These are phyloP conservation scores for Arbacia lixula DNA, from an alignment of 53 echinoderm and acorn worm genomes.

Conservation along the genomic window DNA sequence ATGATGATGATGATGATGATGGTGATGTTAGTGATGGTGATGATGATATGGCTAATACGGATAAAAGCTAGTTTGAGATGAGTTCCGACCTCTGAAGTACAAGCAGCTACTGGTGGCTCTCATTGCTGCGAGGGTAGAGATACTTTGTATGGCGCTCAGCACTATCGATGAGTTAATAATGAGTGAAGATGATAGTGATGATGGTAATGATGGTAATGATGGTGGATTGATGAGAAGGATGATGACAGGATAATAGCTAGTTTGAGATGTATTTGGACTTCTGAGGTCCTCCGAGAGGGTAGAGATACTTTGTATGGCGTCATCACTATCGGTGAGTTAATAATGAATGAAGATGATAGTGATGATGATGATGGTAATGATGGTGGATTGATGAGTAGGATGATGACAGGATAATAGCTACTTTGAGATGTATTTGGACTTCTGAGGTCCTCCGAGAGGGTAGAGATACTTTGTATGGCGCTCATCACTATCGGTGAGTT, in stretches of 20 bases:
- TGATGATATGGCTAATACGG: background rate
- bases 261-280: too few species aligned
- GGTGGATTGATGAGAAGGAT: background rate
- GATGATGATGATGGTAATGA: background rate
- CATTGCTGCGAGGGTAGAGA: conserved; percentile 90
- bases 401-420: too few species aligned
- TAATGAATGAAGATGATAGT: background rate
- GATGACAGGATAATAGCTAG: background rate
- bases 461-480: background rate
- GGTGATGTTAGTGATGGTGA: background rate
- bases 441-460: too few species aligned
- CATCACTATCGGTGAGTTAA: background rate
- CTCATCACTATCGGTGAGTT: background rate
- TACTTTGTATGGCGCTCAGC: conserved; percentile 92
- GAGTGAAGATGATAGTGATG: background rate
- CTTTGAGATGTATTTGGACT: too few species aligned
- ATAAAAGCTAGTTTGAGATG: background rate
- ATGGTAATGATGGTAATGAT: background rate
- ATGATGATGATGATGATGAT: background rate
- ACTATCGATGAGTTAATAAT: conserved; percentile 72
- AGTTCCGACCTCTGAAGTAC: conserved; percentile 85
- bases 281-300: too few species aligned
- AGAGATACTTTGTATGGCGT: background rate
- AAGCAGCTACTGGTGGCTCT: conserved; percentile 85
- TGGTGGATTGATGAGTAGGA: background rate